Evolutionary conservation across 1,140 invertebrate genomes (phyloP).

Genomic region (Drosophila elegans): DNA sequence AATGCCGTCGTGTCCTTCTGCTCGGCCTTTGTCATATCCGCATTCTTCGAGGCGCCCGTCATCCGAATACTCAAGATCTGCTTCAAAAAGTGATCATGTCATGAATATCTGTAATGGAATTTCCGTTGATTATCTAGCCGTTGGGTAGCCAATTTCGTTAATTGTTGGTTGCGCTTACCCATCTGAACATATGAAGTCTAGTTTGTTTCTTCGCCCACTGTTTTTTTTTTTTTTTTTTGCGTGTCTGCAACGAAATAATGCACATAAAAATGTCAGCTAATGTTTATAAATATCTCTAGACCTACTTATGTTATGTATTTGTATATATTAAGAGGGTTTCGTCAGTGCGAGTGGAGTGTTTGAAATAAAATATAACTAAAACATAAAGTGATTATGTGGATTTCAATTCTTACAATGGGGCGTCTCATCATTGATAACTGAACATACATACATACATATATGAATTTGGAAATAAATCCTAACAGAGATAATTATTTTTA

Average conservation of each 20-base stretch:
- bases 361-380: conserved; percentile 26
- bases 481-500: no score
- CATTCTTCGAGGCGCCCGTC: conserved; percentile 91
- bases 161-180: conserved; percentile 15
- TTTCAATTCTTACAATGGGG: no score
- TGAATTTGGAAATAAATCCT: no score
- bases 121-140: conserved; percentile 19
- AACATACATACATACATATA: no score
- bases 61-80: conserved; percentile 91
- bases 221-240: conserved; percentile 16
- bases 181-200: conserved; percentile 4
- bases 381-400: background rate
- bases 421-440: no score
- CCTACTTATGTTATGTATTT: conserved; percentile 16
- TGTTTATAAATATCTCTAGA: conserved; percentile 22
- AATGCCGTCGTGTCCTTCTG: conserved; percentile 91
- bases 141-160: conserved; percentile 16
- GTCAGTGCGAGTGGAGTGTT: conserved; percentile 24
- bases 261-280: background rate
- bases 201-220: conserved; percentile 14
- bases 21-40: conserved; percentile 90
- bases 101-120: background rate
- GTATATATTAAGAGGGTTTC: conserved; percentile 32
- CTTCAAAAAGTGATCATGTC: conserved; percentile 70
- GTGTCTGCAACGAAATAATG: conserved; percentile 1